Evolutionary conservation across 1,140 invertebrate genomes (phyloP), one percentile per base, ranked within the genome.

Genomic region (Hermatobates lingyangjiaoensis): DNA sequence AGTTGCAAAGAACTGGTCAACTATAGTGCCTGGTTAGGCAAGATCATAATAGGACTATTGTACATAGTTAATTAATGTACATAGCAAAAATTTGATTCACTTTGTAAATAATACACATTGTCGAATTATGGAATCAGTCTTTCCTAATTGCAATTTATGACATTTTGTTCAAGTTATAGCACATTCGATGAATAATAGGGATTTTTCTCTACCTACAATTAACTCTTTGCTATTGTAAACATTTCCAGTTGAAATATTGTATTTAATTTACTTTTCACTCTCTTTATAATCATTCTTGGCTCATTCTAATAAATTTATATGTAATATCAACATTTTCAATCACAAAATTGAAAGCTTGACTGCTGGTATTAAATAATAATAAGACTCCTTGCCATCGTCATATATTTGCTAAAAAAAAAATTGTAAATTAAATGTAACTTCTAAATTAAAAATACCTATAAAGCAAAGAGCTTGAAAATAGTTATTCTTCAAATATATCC

Each of bases 41-140:
- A 53, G 21, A 42, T 18, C 14, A 42, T 12, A 42, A 12, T 12
- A 18, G 21, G 5, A 40, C 21, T 14, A 48, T 48, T 49, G n/a
- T n/a, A 49, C 15, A 23, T 20, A 49, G 20, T 38, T 45, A 21
- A 27, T 45, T 3, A 49, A 27, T 54, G 53, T 54, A 54, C 14
- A 53, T 53, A 53, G 34, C 27, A 38, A 20, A 7, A 21, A 45
- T 25, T 27, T 24, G 38, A 49, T 46, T 20, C 44, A 42, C 27
- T 27, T n/a, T 53, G 51, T 53, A 53, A 48, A 53, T 53, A 53
- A 12, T 23, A 27, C 45, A 48, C 46, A 51, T 25, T 55, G 49
- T 55, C 48, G 54, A 55, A 55, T 51, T 55, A 55, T 55, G 54
- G 54, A 55, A 51, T 55, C 54, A 55, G 54, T 55, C 54, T 55